Evolutionary conservation across 2,113 vertebrate genomes (phyloP).

Genomic region (Mus musculus): DNA sequence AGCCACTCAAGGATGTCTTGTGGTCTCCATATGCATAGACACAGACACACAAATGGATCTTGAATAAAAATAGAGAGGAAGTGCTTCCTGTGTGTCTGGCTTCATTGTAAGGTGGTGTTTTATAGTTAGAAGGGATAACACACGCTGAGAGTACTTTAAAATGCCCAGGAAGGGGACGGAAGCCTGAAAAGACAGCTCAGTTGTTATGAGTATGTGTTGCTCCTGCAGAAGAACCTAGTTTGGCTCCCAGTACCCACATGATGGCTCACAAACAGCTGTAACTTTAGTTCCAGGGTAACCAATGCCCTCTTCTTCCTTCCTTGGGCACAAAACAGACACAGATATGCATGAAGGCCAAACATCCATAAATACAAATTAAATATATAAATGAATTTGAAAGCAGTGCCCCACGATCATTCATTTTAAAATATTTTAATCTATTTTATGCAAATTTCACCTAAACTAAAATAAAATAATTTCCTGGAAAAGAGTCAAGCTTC

Average conservation of each 20-base stretch:
- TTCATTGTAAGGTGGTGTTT: neutral
- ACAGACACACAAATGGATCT: neutral
- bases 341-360: neutral
- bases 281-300: too few species aligned
- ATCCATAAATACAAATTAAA: neutral
- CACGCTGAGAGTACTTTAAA: too few species aligned
- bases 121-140: too few species aligned
- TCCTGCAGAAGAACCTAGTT: neutral
- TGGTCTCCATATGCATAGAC: neutral
- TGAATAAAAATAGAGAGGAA: neutral
- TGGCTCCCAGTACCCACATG: neutral
- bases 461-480: neutral
- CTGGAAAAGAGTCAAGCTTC: neutral
- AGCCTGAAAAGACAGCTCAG: too few species aligned
- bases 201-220: neutral
- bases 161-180: neutral
- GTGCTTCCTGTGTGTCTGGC: neutral
- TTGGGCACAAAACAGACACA: neutral
- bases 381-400: neutral
- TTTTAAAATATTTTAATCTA: conserved; percentile 19
- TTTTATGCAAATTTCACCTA: neutral
- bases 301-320: neutral
- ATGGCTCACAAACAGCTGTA: neutral
- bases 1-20: neutral
- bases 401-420: neutral